Conservation (phyloP, 2,113 vertebrate genomes). For the Ibidorhyncha struthersii region DNA sequence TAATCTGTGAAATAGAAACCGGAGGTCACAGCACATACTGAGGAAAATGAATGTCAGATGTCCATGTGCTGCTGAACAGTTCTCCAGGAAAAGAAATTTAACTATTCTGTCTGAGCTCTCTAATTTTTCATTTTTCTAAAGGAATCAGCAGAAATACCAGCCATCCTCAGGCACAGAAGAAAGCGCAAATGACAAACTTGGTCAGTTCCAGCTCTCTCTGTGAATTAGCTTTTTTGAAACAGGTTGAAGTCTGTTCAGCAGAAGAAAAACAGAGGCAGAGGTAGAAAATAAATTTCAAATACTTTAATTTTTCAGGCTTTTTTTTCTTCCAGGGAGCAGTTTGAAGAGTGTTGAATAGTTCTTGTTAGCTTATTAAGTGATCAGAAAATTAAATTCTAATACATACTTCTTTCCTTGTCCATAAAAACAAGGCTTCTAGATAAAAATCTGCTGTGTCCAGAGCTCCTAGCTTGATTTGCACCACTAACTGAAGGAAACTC, state of each 20-base stretch:
- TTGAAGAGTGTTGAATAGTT: not conserved
- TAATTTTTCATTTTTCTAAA: not conserved
- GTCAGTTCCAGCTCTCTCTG: not conserved
- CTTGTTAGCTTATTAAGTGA: not conserved
- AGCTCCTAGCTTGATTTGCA: not conserved
- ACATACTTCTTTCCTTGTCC: not conserved
- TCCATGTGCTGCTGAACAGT: not conserved
- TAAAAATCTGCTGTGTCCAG: not conserved
- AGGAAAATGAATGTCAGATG: not conserved
- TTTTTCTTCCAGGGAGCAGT: not conserved
- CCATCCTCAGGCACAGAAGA: not conserved
- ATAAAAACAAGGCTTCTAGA: not conserved
- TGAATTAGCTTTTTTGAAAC: not conserved
- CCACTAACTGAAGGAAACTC: not conserved
- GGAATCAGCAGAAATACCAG: not conserved
- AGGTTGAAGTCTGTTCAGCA: fast-evolving
- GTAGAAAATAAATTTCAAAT: not conserved
- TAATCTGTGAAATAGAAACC: not conserved
- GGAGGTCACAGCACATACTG: not conserved
- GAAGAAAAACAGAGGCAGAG: not conserved
- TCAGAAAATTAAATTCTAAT: not conserved
- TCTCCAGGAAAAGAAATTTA: not conserved
- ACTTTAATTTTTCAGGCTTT: not conserved
- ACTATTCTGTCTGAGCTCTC: not conserved
- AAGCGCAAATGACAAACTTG: no score